phyloP scores from a whole-genome alignment of 1,140 invertebrate species.

The Drosophila pallidifrons region DNA sequence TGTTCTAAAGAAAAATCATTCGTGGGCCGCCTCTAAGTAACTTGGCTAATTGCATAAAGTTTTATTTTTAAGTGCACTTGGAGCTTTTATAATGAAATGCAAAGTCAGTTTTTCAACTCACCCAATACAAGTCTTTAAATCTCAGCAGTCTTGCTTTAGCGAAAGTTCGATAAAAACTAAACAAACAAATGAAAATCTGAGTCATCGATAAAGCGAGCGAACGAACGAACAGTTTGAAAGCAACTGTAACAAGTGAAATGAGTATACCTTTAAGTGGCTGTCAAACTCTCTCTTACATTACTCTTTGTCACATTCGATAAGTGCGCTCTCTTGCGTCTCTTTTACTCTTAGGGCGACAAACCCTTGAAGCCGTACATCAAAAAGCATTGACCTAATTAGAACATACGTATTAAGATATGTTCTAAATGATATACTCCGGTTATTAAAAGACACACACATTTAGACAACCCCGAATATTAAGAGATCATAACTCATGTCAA shows the following conservation, averaged over 20 bases:
- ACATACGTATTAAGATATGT: slow-evolving; percentile 43
- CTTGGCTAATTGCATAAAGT: slow-evolving; percentile 62
- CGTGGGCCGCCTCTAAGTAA: slow-evolving; percentile 22
- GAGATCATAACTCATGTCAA: slow-evolving; percentile 78
- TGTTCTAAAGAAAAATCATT: slow-evolving; percentile 49
- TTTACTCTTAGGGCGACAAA: background rate
- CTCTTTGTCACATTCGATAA: background rate
- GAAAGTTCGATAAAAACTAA: no score
- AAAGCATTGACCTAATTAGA: slow-evolving; percentile 65
- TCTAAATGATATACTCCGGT: slow-evolving; percentile 47
- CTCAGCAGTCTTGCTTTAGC: no score
- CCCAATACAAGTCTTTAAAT: no score
- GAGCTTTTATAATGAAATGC: slow-evolving; percentile 17
- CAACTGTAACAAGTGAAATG: no score
- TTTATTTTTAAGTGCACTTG: slow-evolving; percentile 29
- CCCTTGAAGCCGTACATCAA: background rate
- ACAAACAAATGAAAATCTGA: no score
- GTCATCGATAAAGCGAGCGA: no score
- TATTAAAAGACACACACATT: slow-evolving; percentile 48
- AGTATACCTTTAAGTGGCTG: background rate
- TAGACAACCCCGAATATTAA: slow-evolving; percentile 35
- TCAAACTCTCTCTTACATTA: background rate
- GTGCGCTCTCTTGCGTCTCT: background rate
- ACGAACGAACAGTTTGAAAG: no score
- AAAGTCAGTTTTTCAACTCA: background rate